Conservation (phyloP, 2,797 vertebrate genomes). For the Scyliorhinus canicula region DNA sequence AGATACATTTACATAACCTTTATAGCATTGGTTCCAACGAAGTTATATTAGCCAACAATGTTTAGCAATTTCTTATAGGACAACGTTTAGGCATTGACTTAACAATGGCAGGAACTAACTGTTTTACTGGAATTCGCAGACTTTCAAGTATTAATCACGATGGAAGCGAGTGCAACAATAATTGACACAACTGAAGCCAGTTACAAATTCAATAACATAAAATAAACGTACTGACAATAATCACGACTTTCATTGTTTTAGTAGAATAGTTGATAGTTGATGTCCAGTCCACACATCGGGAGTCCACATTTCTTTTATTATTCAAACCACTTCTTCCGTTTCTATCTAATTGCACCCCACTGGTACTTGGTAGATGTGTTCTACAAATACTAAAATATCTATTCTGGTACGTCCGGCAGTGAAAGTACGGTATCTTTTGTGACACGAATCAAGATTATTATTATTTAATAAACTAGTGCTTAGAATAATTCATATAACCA, state of each 20-base stretch:
- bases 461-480: not conserved
- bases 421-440: not conserved
- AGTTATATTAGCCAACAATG: not conserved
- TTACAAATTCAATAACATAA: not conserved
- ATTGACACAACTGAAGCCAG: not conserved
- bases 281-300: not conserved
- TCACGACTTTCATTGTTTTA: not conserved
- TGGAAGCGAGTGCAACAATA: not conserved
- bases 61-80: not conserved
- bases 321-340: not conserved
- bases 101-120: not conserved
- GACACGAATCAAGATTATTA: too few relatives aligned
- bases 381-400: not conserved
- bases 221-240: not conserved
- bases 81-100: not conserved
- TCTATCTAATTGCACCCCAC: not conserved
- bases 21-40: not conserved
- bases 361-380: not conserved
- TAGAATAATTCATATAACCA: not conserved
- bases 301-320: not conserved
- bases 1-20: not conserved
- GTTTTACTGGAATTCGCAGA: not conserved
- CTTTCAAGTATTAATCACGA: not conserved
- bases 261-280: not conserved
- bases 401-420: not conserved